Evolutionary conservation across 2,888 invertebrate species (phyloP).

Genomic region (Hedychridium roseum): DNA sequence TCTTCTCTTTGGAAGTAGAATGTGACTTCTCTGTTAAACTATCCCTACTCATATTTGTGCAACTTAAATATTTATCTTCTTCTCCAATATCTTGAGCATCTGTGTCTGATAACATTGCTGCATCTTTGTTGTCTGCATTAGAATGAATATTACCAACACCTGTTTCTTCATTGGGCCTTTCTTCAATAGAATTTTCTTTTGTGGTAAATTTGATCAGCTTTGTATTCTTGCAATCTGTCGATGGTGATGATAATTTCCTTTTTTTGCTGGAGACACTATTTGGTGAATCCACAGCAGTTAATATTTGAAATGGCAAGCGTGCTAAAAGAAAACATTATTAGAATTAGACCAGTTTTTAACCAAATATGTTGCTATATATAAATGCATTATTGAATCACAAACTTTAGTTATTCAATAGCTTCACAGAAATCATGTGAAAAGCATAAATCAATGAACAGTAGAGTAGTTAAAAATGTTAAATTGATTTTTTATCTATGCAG

Average conservation of each 20-base stretch:
- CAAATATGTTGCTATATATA: conserved; percentile 2
- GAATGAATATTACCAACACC: no score
- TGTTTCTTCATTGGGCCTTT: no score
- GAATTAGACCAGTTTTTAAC: conserved; percentile 3
- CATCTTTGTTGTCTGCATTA: no score
- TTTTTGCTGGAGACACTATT: conserved; percentile 44
- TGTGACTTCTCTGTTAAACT: conserved; percentile 2
- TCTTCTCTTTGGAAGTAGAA: conserved; percentile 19
- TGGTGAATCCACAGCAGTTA: conserved; percentile 38
- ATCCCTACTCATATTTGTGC: conserved; percentile 14
- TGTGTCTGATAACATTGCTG: no score
- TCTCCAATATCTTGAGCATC: conserved; percentile 1
- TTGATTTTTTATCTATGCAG: conserved; percentile 2
- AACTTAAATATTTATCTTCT: conserved; percentile 2
- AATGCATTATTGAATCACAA: not conserved
- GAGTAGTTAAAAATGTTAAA: not conserved
- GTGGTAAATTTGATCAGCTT: conserved; percentile 47
- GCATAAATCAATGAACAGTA: not conserved
- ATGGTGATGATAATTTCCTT: conserved; percentile 48
- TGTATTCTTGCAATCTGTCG: conserved; percentile 36
- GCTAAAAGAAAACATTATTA: conserved; percentile 37
- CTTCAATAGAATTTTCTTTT: conserved; percentile 39
- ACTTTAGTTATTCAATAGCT: conserved; percentile 3
- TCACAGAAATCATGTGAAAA: not conserved
- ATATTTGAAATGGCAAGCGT: conserved; percentile 52